phyloP scores from a whole-genome alignment of 2,113 vertebrate genomes.

The Orcinus orca region DNA sequence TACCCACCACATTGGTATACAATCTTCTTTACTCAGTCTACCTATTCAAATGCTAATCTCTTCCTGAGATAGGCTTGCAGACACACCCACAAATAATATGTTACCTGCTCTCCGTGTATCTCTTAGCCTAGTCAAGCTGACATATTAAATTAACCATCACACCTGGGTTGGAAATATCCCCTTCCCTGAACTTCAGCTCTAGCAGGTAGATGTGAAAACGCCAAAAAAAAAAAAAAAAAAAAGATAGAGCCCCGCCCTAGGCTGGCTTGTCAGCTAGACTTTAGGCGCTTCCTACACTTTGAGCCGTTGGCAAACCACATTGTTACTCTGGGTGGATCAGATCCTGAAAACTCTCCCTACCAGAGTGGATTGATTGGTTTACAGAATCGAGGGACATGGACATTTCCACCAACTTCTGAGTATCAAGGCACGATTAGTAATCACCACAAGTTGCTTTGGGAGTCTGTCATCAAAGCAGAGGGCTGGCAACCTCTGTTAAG shows the following conservation, averaged over 20 bases:
- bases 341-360: neutral
- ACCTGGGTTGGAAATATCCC: too few relatives aligned
- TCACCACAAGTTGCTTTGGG: neutral
- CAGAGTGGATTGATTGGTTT: neutral
- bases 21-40: neutral
- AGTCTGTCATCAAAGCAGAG: neutral
- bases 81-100: neutral
- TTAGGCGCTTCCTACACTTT: neutral
- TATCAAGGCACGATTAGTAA: neutral
- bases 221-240: too few relatives aligned
- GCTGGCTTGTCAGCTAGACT: too few relatives aligned
- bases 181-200: too few relatives aligned
- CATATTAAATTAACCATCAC: too few relatives aligned
- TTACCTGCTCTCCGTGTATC: neutral
- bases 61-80: neutral
- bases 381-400: neutral
- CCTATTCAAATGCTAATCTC: neutral
- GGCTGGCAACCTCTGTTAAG: neutral
- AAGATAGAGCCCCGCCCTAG: too few relatives aligned
- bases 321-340: neutral
- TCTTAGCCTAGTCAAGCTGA: too few relatives aligned
- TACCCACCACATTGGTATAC: neutral
- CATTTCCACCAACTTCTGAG: neutral
- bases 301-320: neutral
- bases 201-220: too few relatives aligned